Evolutionary conservation across 2,797 vertebrate species (phyloP), one percentile per base, ranked within the genome.

Genomic region (Tragopan temminckii): DNA sequence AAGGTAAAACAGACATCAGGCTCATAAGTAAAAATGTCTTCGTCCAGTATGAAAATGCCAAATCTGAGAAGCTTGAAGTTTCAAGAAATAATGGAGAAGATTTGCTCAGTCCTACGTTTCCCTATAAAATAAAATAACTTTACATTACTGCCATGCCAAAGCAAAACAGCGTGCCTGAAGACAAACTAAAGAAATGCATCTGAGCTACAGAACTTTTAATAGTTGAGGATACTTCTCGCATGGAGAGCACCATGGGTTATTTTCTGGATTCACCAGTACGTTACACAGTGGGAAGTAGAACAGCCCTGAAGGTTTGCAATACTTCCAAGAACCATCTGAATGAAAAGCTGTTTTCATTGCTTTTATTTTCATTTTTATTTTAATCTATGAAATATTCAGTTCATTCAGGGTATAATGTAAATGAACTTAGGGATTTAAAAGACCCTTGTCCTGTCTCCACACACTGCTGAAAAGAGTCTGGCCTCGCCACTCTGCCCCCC

Each of bases 111-210:
- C 35, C 14, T 77, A 21, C 15, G 52, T 75, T 88, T 88, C 38
- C 29, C 80, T 31, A n/a, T 63, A 46, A 83, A 92, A 85, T 85
- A 21, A 83, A 94, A 84, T 66, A 74, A 68, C 50, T 78, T 88
- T 50, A 62, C 18, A 13, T 25, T 55, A 14, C 11, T 76, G 31
- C 33, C 40, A 11, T 43, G 33, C 43, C 53, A 89, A 88, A 89
- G 36, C 24, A 85, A 89, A 87, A 42, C 5, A 5, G 12, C 16
- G 9, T 3, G 3, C 75, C 59, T 85, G 80, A 88, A 75, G 59
- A 43, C 53, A 27, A 93, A 46, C 19, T 66, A 19, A 78, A 68
- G 21, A n/a, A 79, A 58, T 27, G 1, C 9, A 6, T 63, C 31
- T 21, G 35, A 90, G 19, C 46, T 79, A 70, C 38, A 43, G 42